Base-by-base conservation (phyloP, 2,113 vertebrate genomes). In the Tretioscincus oriximinensis region DNA sequence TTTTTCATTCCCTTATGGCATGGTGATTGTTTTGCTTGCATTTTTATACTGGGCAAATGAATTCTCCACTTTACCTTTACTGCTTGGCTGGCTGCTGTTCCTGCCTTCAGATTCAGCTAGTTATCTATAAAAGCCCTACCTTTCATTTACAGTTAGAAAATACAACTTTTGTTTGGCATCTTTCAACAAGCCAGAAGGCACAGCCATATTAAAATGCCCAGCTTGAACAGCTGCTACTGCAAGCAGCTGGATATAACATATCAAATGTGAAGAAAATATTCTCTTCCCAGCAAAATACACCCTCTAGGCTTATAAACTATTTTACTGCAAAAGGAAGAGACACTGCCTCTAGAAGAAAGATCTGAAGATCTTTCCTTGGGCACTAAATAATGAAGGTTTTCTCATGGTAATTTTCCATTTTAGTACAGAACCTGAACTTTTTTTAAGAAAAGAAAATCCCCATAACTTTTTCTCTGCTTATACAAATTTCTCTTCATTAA, bases 181-280 rank as follows among this genome's bases (percentile, higher is more conserved):
- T 54, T 21, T 41, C 28, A 76, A 24, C 49, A 66, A 64, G 63
- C 41, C 65, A 82, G 66, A 67, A n/a, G 73, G 61, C 78, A 76
- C 41, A 35, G 58, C 66, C 73, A n/a, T 45, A 18, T 67, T 41
- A 47, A 65, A 41, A 77, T 12, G 51, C 29, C 49, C 49, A 66
- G 73, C 51, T 68, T 41, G 45, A 60, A 22, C 26, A 82, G 22
- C 71, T 3, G 16, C 21, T 72, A 21, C 22, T 14, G 11, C n/a
- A 65, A n/a, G 10, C 21, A 76, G 3, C 45, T 26, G 21, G 47
- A 49, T 58, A 74, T 29, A 14, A 28, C 8, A 18, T 26, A 2
- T 9, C 14, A 45, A 81, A 84, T 69, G 22, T 24, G 35, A 67
- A 63, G 64, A 67, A 45, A 16, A 35, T 11, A 8, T 7, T 16